These are phyloP conservation scores for Papilio helenus DNA, from an alignment of 1,140 invertebrate genomes.

Conservation along the genomic window DNA sequence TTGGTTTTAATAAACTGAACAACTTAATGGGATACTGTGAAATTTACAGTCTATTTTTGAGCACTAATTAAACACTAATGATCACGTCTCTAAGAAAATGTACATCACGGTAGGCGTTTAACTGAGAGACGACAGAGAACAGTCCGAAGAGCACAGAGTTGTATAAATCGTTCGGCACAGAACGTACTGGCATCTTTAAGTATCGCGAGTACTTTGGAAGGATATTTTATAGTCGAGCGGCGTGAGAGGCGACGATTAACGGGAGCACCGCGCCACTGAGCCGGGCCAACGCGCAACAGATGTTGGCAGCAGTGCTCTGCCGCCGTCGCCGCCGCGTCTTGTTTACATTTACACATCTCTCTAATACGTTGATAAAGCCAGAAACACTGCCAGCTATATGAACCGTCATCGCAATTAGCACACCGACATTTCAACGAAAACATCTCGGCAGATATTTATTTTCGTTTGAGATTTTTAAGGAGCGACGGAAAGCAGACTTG, in stretches of 20 bases:
- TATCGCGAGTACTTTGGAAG: not conserved
- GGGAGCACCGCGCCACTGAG: constrained; percentile 37
- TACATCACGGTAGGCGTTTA: constrained; percentile 47
- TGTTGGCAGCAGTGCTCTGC: constrained; percentile 50
- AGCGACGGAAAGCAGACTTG: constrained; percentile 57
- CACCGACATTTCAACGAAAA: constrained; percentile 37
- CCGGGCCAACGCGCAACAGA: constrained; percentile 52
- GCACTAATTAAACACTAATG: constrained; percentile 50
- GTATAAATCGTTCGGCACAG: constrained; percentile 44
- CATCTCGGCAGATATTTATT: constrained; percentile 53
- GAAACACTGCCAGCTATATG: constrained; percentile 46
- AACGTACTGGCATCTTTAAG: constrained; percentile 48
- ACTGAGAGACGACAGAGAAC: constrained; percentile 47
- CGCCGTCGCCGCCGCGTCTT: constrained; percentile 57
- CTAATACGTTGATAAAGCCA: constrained; percentile 44
- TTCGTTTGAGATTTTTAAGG: constrained; percentile 56
- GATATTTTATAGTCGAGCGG: not conserved
- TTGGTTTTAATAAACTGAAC: not conserved
- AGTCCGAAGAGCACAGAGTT: constrained; percentile 43
- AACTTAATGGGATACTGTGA: not conserved
- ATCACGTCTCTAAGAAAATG: constrained; percentile 49
- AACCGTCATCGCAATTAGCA: constrained; percentile 41
- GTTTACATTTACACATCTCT: constrained; percentile 54
- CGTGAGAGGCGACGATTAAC: constrained; percentile 43
- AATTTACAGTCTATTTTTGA: constrained; percentile 19